Evolutionary conservation across 2,797 vertebrate species (phyloP), one percentile per base, ranked within the genome.

Genomic region (Silurus aristotelis): DNA sequence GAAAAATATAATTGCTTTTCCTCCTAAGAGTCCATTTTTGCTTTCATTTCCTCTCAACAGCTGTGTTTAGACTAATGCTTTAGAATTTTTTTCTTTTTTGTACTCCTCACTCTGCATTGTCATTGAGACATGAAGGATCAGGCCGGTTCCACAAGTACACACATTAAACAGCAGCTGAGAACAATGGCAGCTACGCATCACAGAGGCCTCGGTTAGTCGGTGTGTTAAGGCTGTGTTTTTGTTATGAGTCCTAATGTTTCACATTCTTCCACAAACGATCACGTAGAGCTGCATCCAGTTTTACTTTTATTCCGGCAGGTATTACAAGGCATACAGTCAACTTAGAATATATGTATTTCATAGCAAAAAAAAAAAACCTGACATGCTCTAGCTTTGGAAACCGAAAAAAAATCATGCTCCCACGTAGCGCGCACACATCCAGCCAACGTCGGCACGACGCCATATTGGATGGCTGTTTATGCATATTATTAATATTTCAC

Each of bases 51-150:
- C 22, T 68, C 72, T 55, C 48, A 27, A 55, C 75, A 71, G 82
- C 75, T 72, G 66, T 80, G 67, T 38, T 78, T 60, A 60, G 85
- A 68, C 81, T 79, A 64, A 83, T 80, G 85, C 76, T 48, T 86
- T 86, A 55, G 48, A 56, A 78, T 46, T n/a, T 52, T 63, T 82
- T 71, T 52, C 48, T 67, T 85, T 73, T 63, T 55, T 52, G 60
- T 63, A 43, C 84, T 66, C 84, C 43, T 66, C 56, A 46, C 56
- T 72, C 64, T 64, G 13, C 75, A 56, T 63, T 58, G 66, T 86
- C 82, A 83, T 72, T 9, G 80, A 55, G 75, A 82, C 63, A 43
- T 77, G 64, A 63, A 83, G 70, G 80, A 73, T 80, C 81, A 86
- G 56, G 60, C 75, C 60, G 22, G 61, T 80, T 86, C 46, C 25